A percentile compares a stretch with the other conserved stretches of the same genome.
Evolutionary conservation across 2,888 invertebrate species (phyloP).

Genomic region (Pterostichus niger): DNA sequence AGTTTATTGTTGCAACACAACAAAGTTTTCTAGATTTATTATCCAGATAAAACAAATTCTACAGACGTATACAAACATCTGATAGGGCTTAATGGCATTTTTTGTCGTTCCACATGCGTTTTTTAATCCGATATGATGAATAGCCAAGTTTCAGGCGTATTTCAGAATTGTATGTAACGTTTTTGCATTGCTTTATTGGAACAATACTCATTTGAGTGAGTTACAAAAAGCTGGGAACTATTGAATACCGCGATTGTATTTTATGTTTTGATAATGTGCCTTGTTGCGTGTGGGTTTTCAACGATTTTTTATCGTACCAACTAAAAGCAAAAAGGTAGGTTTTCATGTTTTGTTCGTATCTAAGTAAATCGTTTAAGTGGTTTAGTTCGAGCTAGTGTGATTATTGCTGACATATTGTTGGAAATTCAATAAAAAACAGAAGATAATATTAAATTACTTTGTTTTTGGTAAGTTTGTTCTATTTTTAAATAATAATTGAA

Average conservation of each 20-base stretch:
- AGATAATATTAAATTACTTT: too few species aligned
- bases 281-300: not conserved
- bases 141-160: conserved; percentile 7
- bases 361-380: too few species aligned
- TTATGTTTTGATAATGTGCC: conserved; percentile 2
- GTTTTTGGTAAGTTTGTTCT: too few species aligned
- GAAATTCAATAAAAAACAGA: too few species aligned
- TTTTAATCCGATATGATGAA: conserved; percentile 18
- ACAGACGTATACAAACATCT: conserved; percentile 16
- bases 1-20: not conserved
- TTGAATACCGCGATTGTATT: not conserved
- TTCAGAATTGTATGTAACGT: not conserved
- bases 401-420: too few species aligned
- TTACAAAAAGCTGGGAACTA: not conserved
- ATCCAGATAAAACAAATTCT: conserved; percentile 27
- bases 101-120: not conserved
- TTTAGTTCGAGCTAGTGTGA: too few species aligned
- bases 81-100: conserved; percentile 16
- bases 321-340: too few species aligned
- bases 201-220: conserved; percentile 2
- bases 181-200: conserved; percentile 2
- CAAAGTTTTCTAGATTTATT: conserved; percentile 26
- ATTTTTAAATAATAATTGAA: too few species aligned
- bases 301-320: not conserved
- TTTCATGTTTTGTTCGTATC: too few species aligned